Evolutionary conservation across 2,113 vertebrate species (phyloP), one percentile per base, ranked within the genome.

Genomic region (Misgurnus anguillicaudatus): DNA sequence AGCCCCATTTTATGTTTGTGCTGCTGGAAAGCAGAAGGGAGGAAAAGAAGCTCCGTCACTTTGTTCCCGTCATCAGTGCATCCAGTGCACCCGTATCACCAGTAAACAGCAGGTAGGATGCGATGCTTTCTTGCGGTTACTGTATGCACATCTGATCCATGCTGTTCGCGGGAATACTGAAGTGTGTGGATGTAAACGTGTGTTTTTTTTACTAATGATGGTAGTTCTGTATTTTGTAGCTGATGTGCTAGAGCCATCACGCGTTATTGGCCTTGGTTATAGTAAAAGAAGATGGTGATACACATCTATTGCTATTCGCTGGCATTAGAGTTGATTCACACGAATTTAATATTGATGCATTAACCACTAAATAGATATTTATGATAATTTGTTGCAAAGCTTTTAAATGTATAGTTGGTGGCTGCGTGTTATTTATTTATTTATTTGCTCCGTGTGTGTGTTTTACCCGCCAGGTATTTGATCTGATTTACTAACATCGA

Each of bases 51-150:
- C 17, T 9, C n/a, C 41, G 39, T 74, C 71, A 62, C 71, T 47
- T 74, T 62, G 71, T 74, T 74, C 57, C 72, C 72, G 41, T 74
- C 41, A 62, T 13, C 71, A 60, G 14, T 16, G 51, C 51, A 55
- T 17, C 24, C 48, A 51, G 48, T 17, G 48, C 48, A 51, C 4
- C 48, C 13, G 38, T 41, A 73, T 24, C 70, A 60, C 14, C 70
- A 58, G 16, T 74, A 74, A 74, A 62, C 72, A 74, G 72, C 72
- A 74, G 72, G 72, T 74, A 74, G 13, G 39, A 16, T 8, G 47
- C 31, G 72, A 74, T 74, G 72, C 57, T 74, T 58, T 39, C 53
- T 16, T n/a, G 17, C 17, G 17, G 70, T 6, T 2, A 1, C 11
- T 7, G 8, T 61, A 47, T 31, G 41, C 13, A 17, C n/a, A 41